Evolutionary conservation across 64 coral and sea anemone species (phyloP).

Genomic region (Hydrozoanthus tunicans): DNA sequence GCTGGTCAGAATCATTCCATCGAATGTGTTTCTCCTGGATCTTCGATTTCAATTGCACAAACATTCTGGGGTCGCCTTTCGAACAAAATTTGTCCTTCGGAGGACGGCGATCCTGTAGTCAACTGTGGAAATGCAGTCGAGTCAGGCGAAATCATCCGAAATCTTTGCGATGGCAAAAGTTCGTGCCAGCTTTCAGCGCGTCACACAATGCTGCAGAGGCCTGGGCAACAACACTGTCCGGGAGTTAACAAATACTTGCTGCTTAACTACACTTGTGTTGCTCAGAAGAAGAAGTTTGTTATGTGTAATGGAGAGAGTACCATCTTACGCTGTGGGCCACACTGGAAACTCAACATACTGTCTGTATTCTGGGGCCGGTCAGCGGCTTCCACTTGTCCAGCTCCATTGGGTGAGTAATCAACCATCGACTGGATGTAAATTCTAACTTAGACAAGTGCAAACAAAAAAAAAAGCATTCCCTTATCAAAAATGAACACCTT

Average conservation of each 20-base stretch:
- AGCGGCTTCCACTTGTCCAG: slow-evolving; percentile 77
- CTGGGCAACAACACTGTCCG: slow-evolving; percentile 71
- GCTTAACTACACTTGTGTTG: slow-evolving; percentile 84
- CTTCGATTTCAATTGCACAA: slow-evolving; percentile 80
- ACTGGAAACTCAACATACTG: slow-evolving; percentile 84
- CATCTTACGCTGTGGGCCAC: slow-evolving; percentile 66
- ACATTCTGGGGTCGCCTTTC: slow-evolving; percentile 90
- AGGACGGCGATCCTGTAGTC: slow-evolving; percentile 77
- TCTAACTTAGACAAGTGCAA: neutral
- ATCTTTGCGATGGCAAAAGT: slow-evolving; percentile 84
- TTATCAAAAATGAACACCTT: too few species aligned
- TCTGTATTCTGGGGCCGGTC: slow-evolving; percentile 80
- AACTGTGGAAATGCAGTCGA: slow-evolving; percentile 61
- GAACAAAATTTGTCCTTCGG: slow-evolving; percentile 74
- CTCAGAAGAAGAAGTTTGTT: slow-evolving; percentile 80
- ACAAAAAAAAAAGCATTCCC: neutral
- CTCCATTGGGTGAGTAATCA: slow-evolving; percentile 58
- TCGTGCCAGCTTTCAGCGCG: slow-evolving; percentile 84
- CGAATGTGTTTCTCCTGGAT: slow-evolving; percentile 90
- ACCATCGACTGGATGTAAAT: neutral
- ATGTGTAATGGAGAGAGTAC: slow-evolving; percentile 87
- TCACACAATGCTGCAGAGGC: slow-evolving; percentile 75
- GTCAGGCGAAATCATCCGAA: slow-evolving; percentile 58
- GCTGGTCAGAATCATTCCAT: slow-evolving; percentile 93
- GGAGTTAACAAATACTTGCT: slow-evolving; percentile 91